Evolutionary conservation across 2,113 vertebrate species (phyloP), one percentile per base, ranked within the genome.

Genomic region (Peromyscus californicus): DNA sequence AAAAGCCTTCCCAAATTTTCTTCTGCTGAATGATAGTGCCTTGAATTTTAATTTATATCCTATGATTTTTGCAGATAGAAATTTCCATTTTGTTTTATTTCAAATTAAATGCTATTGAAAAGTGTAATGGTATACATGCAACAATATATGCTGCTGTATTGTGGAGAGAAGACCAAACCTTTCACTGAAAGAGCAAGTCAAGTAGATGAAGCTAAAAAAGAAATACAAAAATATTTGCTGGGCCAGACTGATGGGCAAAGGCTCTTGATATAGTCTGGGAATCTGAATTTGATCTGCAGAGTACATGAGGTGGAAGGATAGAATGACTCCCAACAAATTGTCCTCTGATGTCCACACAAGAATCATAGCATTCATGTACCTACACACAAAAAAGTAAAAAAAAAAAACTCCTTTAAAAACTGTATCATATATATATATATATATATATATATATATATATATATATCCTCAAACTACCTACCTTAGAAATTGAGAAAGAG

Each of bases 41-140:
- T 91, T 93, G 39, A 45, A 15, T 95, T 93, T 92, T 79, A 67
- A 93, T 94, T 89, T 91, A 69, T 51, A 87, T 93, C 61, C 61
- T 92, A 33, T 63, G 8, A 6, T 87, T 95, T 57, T 17, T 63
- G 3, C 16, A 69, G 10, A 79, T 6, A 89, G 51, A 69, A 59
- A 76, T 90, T 54, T 75, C n/a, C 57, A 63, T 87, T 95, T 93
- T 89, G 11, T 22, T 95, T 42, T 39, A 78, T 61, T 90, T 45
- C 33, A 85, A 45, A 39, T 67, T 92, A 72, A 93, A 63, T 89
- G 59, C 51, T 67, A 59, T 51, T 85, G 51, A 33, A 75, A 95
- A 86, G 57, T 89, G 80, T 83, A 90, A 84, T 1, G 51, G 48
- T 48, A 82, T 4, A 45, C 54, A 85, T 85, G 79, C 54, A 96